Percentiles rank a stretch among this genome's conserved stretches.
Evolutionary conservation across 2,888 invertebrate species (phyloP).

Genomic region (Arctia plantaginis): DNA sequence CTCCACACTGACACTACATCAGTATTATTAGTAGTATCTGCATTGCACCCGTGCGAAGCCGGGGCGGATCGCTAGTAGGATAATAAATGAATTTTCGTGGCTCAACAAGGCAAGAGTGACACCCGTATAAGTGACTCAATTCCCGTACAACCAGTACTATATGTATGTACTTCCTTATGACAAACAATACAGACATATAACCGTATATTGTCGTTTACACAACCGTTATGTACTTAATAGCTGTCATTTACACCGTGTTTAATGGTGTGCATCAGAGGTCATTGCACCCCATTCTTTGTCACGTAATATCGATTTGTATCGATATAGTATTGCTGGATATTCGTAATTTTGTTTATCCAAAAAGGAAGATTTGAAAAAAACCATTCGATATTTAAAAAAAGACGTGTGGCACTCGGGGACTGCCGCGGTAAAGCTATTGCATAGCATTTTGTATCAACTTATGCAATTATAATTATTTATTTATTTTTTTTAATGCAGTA

Average conservation of each 20-base stretch:
- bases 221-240: slow-evolving; percentile 4
- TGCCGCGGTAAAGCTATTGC: too few species aligned
- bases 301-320: neutral
- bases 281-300: slow-evolving; percentile 8
- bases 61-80: too few species aligned
- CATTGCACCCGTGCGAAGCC: too few species aligned
- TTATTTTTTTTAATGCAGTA: too few species aligned
- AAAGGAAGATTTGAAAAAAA: too few species aligned
- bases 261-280: slow-evolving; percentile 22
- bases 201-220: neutral
- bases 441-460: too few species aligned
- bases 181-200: neutral
- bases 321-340: neutral
- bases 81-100: neutral
- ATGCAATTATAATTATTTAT: too few species aligned
- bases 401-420: too few species aligned
- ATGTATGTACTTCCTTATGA: neutral
- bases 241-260: slow-evolving; percentile 2
- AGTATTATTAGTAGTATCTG: too few species aligned
- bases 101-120: neutral
- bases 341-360: too few species aligned
- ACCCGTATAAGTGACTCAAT: neutral
- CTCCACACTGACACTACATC: too few species aligned
- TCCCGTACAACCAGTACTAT: neutral
- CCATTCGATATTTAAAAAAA: too few species aligned